Conservation (phyloP, 2,888 invertebrate genomes). For the Melitaea athalia region DNA sequence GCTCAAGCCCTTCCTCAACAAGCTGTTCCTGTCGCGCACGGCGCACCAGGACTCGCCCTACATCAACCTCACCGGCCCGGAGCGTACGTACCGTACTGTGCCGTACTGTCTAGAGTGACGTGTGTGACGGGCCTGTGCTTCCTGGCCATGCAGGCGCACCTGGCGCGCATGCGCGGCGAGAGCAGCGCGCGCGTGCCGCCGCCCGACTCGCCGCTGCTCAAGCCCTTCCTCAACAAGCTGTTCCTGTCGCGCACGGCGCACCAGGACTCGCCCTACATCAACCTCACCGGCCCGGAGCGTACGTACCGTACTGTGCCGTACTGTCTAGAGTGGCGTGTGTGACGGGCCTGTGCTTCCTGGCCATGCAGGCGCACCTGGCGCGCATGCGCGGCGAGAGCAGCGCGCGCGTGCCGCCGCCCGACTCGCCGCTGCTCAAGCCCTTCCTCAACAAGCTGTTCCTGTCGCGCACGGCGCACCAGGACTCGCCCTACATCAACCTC, state of each 20-base stretch:
- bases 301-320: constrained; percentile 70
- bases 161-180: constrained; percentile 78
- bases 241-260: constrained; percentile 78
- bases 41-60: constrained; percentile 87
- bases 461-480: constrained; percentile 82
- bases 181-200: constrained; percentile 51
- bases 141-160: constrained; percentile 85
- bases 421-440: constrained; percentile 82
- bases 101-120: no score
- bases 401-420: constrained; percentile 53
- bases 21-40: constrained; percentile 76
- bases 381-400: constrained; percentile 60
- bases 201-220: constrained; percentile 75
- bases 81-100: constrained; percentile 84
- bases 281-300: constrained; percentile 89
- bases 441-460: constrained; percentile 85
- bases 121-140: constrained; percentile 92
- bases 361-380: constrained; percentile 86
- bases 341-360: constrained; percentile 89
- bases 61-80: constrained; percentile 87
- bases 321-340: no score
- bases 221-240: constrained; percentile 86
- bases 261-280: constrained; percentile 87
- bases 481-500: constrained; percentile 88
- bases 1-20: constrained; percentile 86